Evolutionary conservation across 37 sponge, comb jelly and placozoan genomes (phyloP).

Genomic region (Chondrilla cf. caribensis): DNA sequence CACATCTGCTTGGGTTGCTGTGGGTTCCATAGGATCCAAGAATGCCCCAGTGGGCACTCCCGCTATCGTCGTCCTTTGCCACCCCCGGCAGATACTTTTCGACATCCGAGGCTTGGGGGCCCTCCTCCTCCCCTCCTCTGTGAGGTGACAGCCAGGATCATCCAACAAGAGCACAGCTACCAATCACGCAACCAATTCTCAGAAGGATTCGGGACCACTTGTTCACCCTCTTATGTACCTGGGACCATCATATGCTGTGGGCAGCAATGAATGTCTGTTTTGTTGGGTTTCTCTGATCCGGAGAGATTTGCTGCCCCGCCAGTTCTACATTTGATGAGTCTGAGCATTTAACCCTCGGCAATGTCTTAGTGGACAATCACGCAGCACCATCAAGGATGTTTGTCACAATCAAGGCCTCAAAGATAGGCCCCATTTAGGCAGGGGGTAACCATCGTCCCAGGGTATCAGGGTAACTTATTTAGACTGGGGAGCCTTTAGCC

Average conservation of each 20-base stretch:
- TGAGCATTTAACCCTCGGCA: not conserved
- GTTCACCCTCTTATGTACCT: not conserved
- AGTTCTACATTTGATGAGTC: constrained; percentile 1
- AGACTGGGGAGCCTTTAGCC: no score
- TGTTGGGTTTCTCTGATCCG: constrained; percentile 38
- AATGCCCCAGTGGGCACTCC: no score
- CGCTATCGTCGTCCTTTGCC: no score
- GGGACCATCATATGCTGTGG: constrained; percentile 29
- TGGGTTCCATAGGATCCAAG: no score
- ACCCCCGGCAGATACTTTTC: no score
- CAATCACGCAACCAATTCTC: constrained; percentile 38
- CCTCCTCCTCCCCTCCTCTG: constrained; percentile 37
- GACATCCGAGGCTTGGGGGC: not conserved
- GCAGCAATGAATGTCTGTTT: constrained; percentile 40
- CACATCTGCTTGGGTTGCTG: no score
- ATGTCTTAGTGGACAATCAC: constrained; percentile 17
- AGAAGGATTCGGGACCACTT: not conserved
- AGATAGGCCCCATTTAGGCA: constrained; percentile 34
- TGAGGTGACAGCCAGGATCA: constrained; percentile 20
- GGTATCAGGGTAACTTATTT: no score
- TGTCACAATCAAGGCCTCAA: constrained; percentile 25
- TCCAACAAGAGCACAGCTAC: constrained; percentile 14
- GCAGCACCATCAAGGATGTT: not conserved
- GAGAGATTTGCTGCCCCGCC: constrained; percentile 18
- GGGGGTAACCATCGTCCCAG: constrained; percentile 29